These are phyloP conservation scores for Emydocephalus ijimae DNA, from an alignment of 2,113 vertebrate genomes.

Conservation along the genomic window DNA sequence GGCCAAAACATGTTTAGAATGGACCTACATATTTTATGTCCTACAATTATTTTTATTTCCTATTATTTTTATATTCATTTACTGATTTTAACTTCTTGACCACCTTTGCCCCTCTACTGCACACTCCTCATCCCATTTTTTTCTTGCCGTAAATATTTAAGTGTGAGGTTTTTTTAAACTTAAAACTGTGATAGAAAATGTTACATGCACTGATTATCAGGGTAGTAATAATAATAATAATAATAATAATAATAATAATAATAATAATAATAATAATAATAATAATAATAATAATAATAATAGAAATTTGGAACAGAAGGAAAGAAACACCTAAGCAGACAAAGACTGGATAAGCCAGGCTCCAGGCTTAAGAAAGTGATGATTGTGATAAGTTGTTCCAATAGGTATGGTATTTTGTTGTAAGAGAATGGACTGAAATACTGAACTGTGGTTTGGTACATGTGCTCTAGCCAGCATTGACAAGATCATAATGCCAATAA, in stretches of 20 bases:
- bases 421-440: neutral
- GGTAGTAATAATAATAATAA: no score
- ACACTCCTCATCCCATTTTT: neutral
- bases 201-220: neutral
- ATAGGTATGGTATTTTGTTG: neutral
- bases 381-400: neutral
- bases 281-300: neutral
- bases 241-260: neutral
- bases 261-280: no score
- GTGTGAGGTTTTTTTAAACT: neutral
- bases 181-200: neutral
- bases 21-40: neutral
- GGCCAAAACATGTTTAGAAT: neutral
- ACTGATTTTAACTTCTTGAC: neutral
- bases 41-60: neutral
- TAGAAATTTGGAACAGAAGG: neutral
- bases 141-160: neutral
- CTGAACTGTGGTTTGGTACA: neutral
- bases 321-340: neutral
- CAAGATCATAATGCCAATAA: neutral
- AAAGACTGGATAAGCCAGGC: neutral
- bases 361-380: neutral
- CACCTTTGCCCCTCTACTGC: neutral
- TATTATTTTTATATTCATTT: neutral
- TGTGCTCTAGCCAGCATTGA: neutral